Percentiles rank a stretch among this genome's conserved stretches.
Evolutionary conservation across 2,797 vertebrate species (phyloP).

Genomic region (Leptatherina wallacei): DNA sequence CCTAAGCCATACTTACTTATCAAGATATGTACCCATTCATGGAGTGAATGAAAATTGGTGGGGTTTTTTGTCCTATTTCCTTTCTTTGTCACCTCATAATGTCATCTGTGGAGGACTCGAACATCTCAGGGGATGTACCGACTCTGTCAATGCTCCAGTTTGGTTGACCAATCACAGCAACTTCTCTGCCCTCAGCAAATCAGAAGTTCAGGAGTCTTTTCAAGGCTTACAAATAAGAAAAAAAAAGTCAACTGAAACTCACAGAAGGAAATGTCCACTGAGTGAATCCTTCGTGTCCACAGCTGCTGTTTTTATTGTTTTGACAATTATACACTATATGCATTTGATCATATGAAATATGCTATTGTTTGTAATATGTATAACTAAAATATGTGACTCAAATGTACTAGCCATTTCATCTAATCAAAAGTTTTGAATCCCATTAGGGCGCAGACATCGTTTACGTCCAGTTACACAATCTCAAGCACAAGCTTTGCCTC

Average conservation of each 20-base stretch:
- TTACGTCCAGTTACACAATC: neutral
- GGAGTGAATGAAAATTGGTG: neutral
- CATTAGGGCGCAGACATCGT: neutral
- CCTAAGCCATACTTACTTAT: neutral
- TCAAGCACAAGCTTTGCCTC: neutral
- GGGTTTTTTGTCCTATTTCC: neutral
- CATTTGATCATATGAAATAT: neutral
- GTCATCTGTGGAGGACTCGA: neutral
- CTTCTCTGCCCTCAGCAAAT: neutral
- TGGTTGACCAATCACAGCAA: neutral
- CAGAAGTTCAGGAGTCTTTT: neutral
- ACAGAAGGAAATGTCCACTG: neutral
- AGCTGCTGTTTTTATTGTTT: neutral
- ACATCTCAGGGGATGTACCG: neutral
- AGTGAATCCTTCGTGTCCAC: too few species aligned
- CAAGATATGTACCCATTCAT: neutral
- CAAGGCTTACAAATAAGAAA: too few species aligned
- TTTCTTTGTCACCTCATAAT: neutral
- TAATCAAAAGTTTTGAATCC: neutral
- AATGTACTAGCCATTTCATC: too few species aligned
- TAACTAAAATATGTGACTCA: too few species aligned
- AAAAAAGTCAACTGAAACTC: neutral
- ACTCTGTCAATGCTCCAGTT: neutral
- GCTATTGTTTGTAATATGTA: too few species aligned
- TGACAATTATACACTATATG: neutral